Percentiles rank a stretch among this genome's conserved stretches.
These are phyloP conservation scores for Sapayoa aenigma DNA, from an alignment of 2,113 vertebrate genomes.

Conservation along the genomic window DNA sequence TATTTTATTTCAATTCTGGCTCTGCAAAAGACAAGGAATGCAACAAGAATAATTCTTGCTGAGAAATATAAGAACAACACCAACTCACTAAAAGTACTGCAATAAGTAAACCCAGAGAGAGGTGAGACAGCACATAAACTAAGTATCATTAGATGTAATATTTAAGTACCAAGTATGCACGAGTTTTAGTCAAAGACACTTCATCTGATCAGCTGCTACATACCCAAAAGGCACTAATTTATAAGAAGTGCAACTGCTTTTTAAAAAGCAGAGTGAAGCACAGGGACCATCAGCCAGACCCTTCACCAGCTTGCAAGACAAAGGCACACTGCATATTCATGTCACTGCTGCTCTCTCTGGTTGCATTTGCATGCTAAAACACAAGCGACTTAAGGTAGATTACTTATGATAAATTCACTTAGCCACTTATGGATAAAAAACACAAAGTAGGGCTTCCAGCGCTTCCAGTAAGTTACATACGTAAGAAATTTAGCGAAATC, in stretches of 20 bases:
- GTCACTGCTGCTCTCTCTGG: neutral
- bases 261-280: neutral
- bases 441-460: neutral
- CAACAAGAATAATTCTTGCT: neutral
- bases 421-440: neutral
- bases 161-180: neutral
- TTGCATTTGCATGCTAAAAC: neutral
- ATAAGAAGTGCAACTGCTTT: neutral
- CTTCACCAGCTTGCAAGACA: neutral
- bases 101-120: neutral
- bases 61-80: neutral
- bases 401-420: neutral
- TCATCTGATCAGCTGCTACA: neutral
- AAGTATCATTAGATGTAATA: neutral
- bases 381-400: neutral
- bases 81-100: constrained; percentile 13
- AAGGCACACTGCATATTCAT: neutral
- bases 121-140: neutral
- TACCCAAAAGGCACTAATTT: neutral
- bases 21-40: neutral
- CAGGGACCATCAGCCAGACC: neutral
- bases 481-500: neutral
- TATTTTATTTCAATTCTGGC: constrained; percentile 19
- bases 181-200: neutral
- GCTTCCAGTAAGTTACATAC: no score